Conservation (phyloP, 2,113 vertebrate species). For the Pachypanchax playfairii region DNA sequence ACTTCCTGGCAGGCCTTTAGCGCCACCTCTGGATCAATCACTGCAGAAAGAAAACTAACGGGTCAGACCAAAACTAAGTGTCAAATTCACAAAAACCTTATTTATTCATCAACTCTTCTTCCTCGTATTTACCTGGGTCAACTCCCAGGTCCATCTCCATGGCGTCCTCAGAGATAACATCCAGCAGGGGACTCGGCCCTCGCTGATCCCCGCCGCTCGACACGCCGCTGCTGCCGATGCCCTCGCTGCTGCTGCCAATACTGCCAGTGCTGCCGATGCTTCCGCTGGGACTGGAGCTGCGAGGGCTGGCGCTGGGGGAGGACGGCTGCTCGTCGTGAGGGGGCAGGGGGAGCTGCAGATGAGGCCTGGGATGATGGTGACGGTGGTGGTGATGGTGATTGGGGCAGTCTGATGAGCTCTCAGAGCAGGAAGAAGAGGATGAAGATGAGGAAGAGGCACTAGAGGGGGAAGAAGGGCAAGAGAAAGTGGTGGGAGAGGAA, state of each 20-base stretch:
- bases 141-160: slow-evolving; percentile 64
- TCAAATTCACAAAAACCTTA: too few relatives aligned
- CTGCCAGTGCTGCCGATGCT: slow-evolving; percentile 67
- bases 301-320: slow-evolving; percentile 63
- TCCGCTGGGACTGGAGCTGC: slow-evolving; percentile 67
- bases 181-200: slow-evolving; percentile 74
- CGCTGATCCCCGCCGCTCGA: slow-evolving; percentile 43
- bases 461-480: slow-evolving; percentile 73
- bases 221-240: slow-evolving; percentile 47
- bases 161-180: slow-evolving; percentile 88
- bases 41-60: slow-evolving; percentile 33
- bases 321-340: slow-evolving; percentile 48
- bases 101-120: too few relatives aligned
- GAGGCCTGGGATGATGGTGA: slow-evolving; percentile 34
- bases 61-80: background rate
- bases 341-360: slow-evolving; percentile 48
- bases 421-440: slow-evolving; percentile 55
- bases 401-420: slow-evolving; percentile 64
- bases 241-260: slow-evolving; percentile 57
- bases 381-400: slow-evolving; percentile 47
- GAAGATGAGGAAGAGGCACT: slow-evolving; percentile 57
- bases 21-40: slow-evolving; percentile 93
- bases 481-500: slow-evolving; percentile 66
- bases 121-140: slow-evolving; percentile 47
- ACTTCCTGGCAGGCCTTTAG: slow-evolving; percentile 92